Conservation (phyloP, 2,888 invertebrate species). For the Phyllotreta cruciferae region DNA sequence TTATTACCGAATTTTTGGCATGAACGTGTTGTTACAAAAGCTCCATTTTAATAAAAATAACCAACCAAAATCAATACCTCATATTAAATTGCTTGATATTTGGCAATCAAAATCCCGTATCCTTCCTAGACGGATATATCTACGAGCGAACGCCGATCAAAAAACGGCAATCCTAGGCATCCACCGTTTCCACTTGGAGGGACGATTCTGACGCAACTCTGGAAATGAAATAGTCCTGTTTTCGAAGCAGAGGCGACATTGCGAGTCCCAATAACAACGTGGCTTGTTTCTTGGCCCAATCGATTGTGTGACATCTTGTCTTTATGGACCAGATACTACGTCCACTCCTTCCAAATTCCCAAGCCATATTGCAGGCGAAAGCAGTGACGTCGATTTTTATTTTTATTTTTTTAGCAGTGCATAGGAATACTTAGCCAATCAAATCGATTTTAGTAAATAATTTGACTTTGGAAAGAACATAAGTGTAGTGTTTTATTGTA, state of each 20-base stretch:
- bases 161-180: slow-evolving; percentile 11
- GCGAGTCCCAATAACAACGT: slow-evolving; percentile 54
- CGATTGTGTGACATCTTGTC: slow-evolving; percentile 61
- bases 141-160: slow-evolving; percentile 18
- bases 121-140: background rate
- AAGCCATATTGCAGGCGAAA: slow-evolving; percentile 47
- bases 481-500: too few relatives aligned
- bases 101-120: too few relatives aligned
- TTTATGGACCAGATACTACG: slow-evolving; percentile 55
- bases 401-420: slow-evolving; percentile 1
- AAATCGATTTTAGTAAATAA: too few relatives aligned
- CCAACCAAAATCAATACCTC: too few relatives aligned
- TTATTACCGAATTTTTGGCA: slow-evolving; percentile 21
- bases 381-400: slow-evolving; percentile 7
- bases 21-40: background rate
- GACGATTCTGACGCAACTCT: slow-evolving; percentile 45
- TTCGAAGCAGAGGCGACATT: slow-evolving; percentile 55
- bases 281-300: slow-evolving; percentile 58
- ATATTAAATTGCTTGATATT: too few relatives aligned
- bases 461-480: too few relatives aligned
- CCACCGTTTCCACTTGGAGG: slow-evolving; percentile 13
- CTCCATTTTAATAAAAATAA: too few relatives aligned
- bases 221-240: slow-evolving; percentile 57
- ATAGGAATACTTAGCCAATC: too few relatives aligned
- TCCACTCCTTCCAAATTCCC: slow-evolving; percentile 53